Conservation (phyloP, 2,888 invertebrate genomes). For the Orgyia antiqua region DNA sequence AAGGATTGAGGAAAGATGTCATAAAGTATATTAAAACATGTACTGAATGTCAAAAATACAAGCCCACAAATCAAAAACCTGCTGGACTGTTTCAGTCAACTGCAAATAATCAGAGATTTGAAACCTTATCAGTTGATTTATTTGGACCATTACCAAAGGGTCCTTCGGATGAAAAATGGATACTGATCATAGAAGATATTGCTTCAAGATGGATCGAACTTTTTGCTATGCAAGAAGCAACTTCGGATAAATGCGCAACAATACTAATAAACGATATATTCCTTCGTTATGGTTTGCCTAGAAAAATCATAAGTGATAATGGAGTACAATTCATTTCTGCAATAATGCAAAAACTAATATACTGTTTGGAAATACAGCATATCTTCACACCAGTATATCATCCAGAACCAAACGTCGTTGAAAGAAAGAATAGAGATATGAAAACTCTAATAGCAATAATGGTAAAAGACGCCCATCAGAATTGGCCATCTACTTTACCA, state of each 20-base stretch:
- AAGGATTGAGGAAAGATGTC: conserved; percentile 4
- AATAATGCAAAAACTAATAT: conserved; percentile 34
- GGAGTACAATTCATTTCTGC: conserved; percentile 36
- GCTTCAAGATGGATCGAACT: conserved; percentile 26
- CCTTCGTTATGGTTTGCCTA: conserved; percentile 36
- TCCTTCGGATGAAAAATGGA: conserved; percentile 13
- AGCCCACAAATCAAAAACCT: conserved; percentile 2
- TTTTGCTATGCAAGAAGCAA: conserved; percentile 22
- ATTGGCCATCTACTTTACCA: conserved; percentile 6
- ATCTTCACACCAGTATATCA: conserved; percentile 30
- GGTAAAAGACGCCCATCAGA: conserved; percentile 5
- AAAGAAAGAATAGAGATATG: conserved; percentile 8
- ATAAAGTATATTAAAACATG: not conserved
- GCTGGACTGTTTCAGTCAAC: not conserved
- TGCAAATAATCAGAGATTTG: conserved; percentile 15
- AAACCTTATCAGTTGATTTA: conserved; percentile 32
- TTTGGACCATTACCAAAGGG: conserved; percentile 23
- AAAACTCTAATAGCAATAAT: conserved; percentile 10
- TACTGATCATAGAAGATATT: conserved; percentile 22
- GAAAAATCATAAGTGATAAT: conserved; percentile 35
- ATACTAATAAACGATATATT: conserved; percentile 36
- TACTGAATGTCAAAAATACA: conserved; percentile 1
- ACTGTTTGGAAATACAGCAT: conserved; percentile 26
- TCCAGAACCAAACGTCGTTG: conserved; percentile 16
- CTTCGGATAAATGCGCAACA: conserved; percentile 27